These are phyloP conservation scores for Hucho hucho DNA, from an alignment of 2,113 vertebrate genomes.

Conservation along the genomic window DNA sequence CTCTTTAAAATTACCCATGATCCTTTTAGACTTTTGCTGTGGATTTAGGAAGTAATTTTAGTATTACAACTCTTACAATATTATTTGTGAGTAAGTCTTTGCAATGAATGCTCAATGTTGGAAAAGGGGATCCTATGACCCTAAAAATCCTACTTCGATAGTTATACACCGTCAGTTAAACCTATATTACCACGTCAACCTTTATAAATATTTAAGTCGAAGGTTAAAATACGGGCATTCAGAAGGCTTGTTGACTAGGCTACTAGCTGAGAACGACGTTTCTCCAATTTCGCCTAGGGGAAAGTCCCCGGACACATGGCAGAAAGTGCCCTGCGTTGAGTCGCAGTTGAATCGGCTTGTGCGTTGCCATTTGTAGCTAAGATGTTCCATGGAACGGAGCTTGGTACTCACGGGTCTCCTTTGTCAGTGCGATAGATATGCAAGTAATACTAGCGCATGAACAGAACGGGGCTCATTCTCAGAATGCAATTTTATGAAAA, in stretches of 20 bases:
- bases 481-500: conserved; percentile 38
- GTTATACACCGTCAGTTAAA: not conserved
- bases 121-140: too few relatives aligned
- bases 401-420: not conserved
- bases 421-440: conserved; percentile 57
- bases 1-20: too few relatives aligned
- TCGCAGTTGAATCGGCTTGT: not conserved
- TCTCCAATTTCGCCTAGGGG: conserved; percentile 41
- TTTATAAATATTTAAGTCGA: not conserved
- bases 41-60: too few relatives aligned
- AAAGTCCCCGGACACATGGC: conserved; percentile 67
- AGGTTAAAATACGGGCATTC: conserved; percentile 45
- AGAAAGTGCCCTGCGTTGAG: conserved; percentile 57
- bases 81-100: too few relatives aligned
- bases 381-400: conserved; percentile 48
- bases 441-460: conserved; percentile 26
- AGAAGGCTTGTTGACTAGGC: conserved; percentile 67
- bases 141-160: not conserved
- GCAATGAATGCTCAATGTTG: too few relatives aligned
- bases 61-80: too few relatives aligned
- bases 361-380: accelerated
- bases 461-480: conserved; percentile 74
- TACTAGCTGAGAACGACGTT: conserved; percentile 44
- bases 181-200: not conserved
- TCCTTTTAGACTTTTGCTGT: too few relatives aligned